Evolutionary conservation across 2,113 vertebrate genomes (phyloP).

Genomic region (Cephalopholis sonnerati): DNA sequence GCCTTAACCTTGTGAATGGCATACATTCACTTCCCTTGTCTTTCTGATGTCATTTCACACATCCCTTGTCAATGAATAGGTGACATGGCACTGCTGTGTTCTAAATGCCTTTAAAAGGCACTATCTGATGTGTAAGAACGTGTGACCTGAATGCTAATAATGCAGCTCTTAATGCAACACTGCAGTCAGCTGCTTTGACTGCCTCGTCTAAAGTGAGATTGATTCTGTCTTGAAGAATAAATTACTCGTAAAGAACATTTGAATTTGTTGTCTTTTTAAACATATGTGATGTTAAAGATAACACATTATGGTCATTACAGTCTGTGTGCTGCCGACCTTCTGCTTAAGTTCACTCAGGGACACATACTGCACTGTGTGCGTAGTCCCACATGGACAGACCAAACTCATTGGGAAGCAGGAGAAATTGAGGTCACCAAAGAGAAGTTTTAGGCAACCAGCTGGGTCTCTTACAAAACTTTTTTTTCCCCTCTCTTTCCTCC

Average conservation of each 20-base stretch:
- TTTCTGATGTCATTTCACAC: background rate
- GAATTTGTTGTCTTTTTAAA: background rate
- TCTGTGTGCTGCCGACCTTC: slow-evolving; percentile 17
- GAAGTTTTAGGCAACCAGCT: slow-evolving; percentile 81
- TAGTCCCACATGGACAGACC: slow-evolving; percentile 50
- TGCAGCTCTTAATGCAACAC: slow-evolving; percentile 5
- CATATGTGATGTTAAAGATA: background rate
- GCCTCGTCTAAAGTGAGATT: slow-evolving; percentile 15
- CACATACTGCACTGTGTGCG: slow-evolving; percentile 20
- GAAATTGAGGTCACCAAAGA: slow-evolving; percentile 83
- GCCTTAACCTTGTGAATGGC: background rate
- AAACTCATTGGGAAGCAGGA: slow-evolving; percentile 51
- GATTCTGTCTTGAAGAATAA: slow-evolving; percentile 13
- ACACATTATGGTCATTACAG: background rate
- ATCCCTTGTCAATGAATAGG: background rate
- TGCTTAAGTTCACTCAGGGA: slow-evolving; percentile 40
- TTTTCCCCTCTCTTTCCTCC: slow-evolving; percentile 38
- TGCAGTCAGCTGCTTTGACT: background rate
- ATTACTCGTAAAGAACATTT: slow-evolving; percentile 10
- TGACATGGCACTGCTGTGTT: slow-evolving; percentile 25
- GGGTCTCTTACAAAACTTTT: slow-evolving; percentile 79
- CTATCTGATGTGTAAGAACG: background rate
- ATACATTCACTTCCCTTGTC: background rate
- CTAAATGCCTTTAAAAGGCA: background rate
- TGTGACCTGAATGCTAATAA: slow-evolving; percentile 35